Evolutionary conservation across 2,888 invertebrate species (phyloP), one percentile per base, ranked within the genome.

Genomic region (Tethea ocularis): DNA sequence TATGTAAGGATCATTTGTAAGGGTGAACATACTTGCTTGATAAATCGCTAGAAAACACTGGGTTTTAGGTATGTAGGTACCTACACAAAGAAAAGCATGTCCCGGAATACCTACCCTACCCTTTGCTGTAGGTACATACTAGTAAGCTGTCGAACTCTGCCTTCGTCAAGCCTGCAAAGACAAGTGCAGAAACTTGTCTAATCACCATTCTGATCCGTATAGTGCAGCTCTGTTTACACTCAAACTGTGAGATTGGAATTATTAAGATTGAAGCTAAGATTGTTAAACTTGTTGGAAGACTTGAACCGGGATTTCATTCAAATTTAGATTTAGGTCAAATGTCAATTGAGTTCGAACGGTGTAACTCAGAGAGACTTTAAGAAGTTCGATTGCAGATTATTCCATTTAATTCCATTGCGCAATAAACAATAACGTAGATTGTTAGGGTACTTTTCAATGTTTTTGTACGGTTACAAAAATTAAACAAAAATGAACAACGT

Each of bases 241-340:
- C 80, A 79, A 82, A 83, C 82, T 77, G 78, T 71, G 83, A 84
- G 83, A 89, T 88, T 85, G 85, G 82, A 87, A 85, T 91, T 88
- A 91, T 89, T 88, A 90, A 89, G 91, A 91, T 89, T 46, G 73
- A 84, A 82, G 78, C 76, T 78, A 77, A 78, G 87, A 92, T 91
- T 90, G 88, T 80, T 82, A 76, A 91, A 87, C 83, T 91, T 87
- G 84, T 86, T 79, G 72, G 78, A 78, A 77, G 78, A 83, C 74
- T 83, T 78, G 81, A 84, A 81, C 75, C 74, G 73, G 76, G 74
- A 78, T 76, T 80, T 84, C 75, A 89, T 90, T 91, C 88, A 84
- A 83, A 88, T 91, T 88, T 83, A 91, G 85, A 91, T 91, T 86
- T 86, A 83, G 90, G 91, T 89, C 89, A 86, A 84, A 78, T 83